Evolutionary conservation across 2,113 vertebrate genomes (phyloP), one percentile per base, ranked within the genome.

Genomic region (Channa argus): DNA sequence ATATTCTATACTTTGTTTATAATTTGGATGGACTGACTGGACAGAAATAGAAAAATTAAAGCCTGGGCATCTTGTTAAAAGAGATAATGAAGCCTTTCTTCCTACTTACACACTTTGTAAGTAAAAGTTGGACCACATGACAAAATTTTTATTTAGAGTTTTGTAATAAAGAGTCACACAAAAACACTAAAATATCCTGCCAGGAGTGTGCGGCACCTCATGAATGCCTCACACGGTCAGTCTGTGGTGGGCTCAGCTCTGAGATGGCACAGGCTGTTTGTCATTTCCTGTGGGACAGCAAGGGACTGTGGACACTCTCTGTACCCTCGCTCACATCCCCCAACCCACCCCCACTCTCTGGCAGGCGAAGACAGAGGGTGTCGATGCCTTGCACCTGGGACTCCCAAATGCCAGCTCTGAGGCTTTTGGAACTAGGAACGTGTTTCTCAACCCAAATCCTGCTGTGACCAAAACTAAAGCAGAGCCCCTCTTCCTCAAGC

Each of bases 371-470:
- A 86, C 80, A 79, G 87, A 82, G 84, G 89, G 90, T 77, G 86
- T 88, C 75, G 76, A 73, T 84, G 81, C 89, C 84, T 63, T 84
- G 89, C 90, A 92, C 91, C 92, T 93, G 91, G 84, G 88, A 85
- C 3, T 81, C 73, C 76, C 91, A 89, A 91, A 93, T 92, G 91
- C 88, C 90, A 92, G 63, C 82, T 86, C 49, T 2, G 84, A 86
- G 72, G 76, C 67, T 85, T 24, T 92, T 92, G 91, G 92, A 92
- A 86, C 46, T 69, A 79, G 74, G 71, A 88, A 80, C 80, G 78
- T 82, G 79, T 77, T 88, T 91, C 86, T 89, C 86, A 88, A 89
- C 88, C 90, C 86, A 91, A 87, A 60, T 91, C 91, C 84, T 43
- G 78, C 88, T 88, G 86, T 70, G 88, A 82, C 83, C 76, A 84